Percentiles rank a stretch among this genome's conserved stretches.
phyloP scores from a whole-genome alignment of 2,888 invertebrate species.

The Thelaira solivaga region DNA sequence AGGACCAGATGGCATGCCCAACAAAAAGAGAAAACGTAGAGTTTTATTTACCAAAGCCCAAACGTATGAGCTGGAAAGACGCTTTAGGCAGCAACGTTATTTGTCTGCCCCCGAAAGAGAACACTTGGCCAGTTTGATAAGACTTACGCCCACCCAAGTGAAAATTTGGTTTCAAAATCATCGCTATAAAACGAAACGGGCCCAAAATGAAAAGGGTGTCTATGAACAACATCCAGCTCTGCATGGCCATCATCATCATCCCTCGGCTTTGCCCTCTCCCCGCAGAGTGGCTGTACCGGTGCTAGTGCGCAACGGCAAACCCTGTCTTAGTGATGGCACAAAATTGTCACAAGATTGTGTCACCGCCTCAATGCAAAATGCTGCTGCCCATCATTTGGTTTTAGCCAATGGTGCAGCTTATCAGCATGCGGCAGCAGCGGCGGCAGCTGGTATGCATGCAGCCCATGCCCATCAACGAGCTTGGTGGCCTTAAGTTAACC shows the following conservation, averaged over 20 bases:
- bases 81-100: slow-evolving; percentile 97
- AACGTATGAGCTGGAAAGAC: slow-evolving; percentile 95
- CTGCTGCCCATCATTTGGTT: slow-evolving; percentile 76
- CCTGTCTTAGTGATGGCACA: slow-evolving; percentile 83
- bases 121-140: slow-evolving; percentile 95
- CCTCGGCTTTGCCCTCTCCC: slow-evolving; percentile 86
- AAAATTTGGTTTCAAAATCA: slow-evolving; percentile 99
- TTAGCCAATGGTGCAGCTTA: slow-evolving; percentile 75
- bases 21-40: slow-evolving; percentile 95
- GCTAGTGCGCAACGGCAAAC: slow-evolving; percentile 94
- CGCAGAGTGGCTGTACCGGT: slow-evolving; percentile 96
- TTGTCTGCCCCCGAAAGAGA: slow-evolving; percentile 98
- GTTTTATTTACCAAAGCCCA: slow-evolving; percentile 98
- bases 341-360: slow-evolving; percentile 78
- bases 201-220: slow-evolving; percentile 93
- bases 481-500: slow-evolving; percentile 75
- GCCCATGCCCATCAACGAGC: slow-evolving; percentile 70
- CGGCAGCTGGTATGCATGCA: slow-evolving; percentile 75
- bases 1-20: slow-evolving; percentile 78
- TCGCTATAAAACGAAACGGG: slow-evolving; percentile 98
- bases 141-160: slow-evolving; percentile 97
- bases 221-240: slow-evolving; percentile 79
- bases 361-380: slow-evolving; percentile 67
- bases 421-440: slow-evolving; percentile 74
- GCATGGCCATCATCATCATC: slow-evolving; percentile 72